Evolutionary conservation across 2,113 vertebrate genomes (phyloP).

Genomic region (Himantopus leucocephalus): DNA sequence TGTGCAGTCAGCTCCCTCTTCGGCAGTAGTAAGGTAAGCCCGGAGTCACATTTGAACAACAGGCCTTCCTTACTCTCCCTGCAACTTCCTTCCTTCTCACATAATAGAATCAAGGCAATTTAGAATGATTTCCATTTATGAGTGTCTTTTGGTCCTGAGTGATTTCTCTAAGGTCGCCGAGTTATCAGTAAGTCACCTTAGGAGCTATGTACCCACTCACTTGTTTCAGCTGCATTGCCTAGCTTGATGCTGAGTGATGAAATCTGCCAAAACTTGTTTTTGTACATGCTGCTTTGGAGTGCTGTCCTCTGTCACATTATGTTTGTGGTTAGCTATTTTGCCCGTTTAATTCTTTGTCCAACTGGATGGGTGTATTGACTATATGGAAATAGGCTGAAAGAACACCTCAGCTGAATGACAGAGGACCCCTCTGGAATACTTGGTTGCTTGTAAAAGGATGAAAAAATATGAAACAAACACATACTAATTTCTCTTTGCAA

Average conservation of each 20-base stretch:
- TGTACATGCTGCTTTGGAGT: not conserved
- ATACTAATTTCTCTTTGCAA: not conserved
- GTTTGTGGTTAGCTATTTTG: not conserved
- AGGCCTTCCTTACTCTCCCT: not conserved
- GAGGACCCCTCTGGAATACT: not conserved
- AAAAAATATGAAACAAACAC: not conserved
- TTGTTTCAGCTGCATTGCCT: not conserved
- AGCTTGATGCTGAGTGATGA: not conserved
- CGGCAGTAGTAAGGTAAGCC: not conserved
- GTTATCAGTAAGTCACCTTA: not conserved
- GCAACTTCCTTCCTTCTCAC: not conserved
- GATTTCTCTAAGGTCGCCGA: not conserved
- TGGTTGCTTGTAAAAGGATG: not conserved
- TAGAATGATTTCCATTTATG: not conserved
- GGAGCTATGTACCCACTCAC: not conserved
- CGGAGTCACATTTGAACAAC: not conserved
- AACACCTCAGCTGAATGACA: not conserved
- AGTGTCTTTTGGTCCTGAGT: not conserved
- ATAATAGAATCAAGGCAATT: not conserved
- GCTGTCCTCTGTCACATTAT: not conserved
- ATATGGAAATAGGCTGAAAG: not conserved
- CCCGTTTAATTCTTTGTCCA: not conserved
- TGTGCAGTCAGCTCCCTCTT: not conserved
- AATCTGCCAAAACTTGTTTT: not conserved
- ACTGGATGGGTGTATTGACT: not conserved